Percentiles rank a stretch among this genome's conserved stretches.
Conservation (phyloP, 2,888 invertebrate species). For the Anarsia innoxiella region DNA sequence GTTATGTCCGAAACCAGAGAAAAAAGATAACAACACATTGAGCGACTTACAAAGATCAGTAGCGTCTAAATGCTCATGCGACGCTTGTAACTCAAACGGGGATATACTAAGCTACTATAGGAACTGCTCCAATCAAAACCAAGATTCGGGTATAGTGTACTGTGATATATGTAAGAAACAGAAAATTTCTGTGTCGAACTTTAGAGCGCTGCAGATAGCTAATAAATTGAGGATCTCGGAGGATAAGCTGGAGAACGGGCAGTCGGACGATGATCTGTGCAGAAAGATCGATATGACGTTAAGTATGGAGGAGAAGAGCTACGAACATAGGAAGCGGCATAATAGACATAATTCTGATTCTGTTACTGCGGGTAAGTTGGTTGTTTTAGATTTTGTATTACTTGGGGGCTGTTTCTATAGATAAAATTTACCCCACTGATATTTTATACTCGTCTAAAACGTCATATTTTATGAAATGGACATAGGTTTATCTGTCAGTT, state of each 20-base stretch:
- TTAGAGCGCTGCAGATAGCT: slow-evolving; percentile 65
- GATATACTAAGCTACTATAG: slow-evolving; percentile 61
- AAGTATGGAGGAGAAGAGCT: slow-evolving; percentile 49
- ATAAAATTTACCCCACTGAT: too few relatives aligned
- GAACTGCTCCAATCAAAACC: slow-evolving; percentile 56
- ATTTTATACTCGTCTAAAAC: too few relatives aligned
- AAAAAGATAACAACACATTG: slow-evolving; percentile 51
- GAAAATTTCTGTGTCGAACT: slow-evolving; percentile 67
- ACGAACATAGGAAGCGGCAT: slow-evolving; percentile 59
- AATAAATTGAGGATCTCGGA: slow-evolving; percentile 58
- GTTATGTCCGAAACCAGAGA: slow-evolving; percentile 57
- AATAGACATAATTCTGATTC: slow-evolving; percentile 62
- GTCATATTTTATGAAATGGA: too few relatives aligned
- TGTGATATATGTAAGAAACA: slow-evolving; percentile 67
- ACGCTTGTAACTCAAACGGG: slow-evolving; percentile 61
- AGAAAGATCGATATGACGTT: slow-evolving; percentile 61
- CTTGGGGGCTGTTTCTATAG: too few relatives aligned
- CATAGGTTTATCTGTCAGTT: too few relatives aligned
- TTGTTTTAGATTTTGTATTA: too few relatives aligned
- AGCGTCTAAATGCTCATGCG: slow-evolving; percentile 54
- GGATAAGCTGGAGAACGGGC: slow-evolving; percentile 53
- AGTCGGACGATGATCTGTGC: slow-evolving; percentile 60
- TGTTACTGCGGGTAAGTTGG: slow-evolving; percentile 36
- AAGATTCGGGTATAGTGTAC: slow-evolving; percentile 61
- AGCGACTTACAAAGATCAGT: slow-evolving; percentile 66